phyloP scores from a whole-genome alignment of 1,140 invertebrate species.

The Zaprionus africanus region DNA sequence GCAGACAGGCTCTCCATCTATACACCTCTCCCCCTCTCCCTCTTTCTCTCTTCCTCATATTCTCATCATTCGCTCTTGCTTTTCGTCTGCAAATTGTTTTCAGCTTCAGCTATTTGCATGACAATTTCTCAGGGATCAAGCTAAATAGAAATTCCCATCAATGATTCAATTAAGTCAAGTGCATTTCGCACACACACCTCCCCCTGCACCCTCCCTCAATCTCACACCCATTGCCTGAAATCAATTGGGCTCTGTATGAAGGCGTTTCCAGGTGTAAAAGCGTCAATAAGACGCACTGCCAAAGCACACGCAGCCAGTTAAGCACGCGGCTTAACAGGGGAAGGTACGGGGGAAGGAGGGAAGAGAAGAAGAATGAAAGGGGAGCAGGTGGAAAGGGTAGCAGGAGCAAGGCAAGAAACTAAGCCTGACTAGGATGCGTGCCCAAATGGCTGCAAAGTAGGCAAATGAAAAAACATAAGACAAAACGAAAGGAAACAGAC shows the following conservation, averaged over 20 bases:
- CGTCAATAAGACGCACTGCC: conserved; percentile 51
- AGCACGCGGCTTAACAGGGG: background rate
- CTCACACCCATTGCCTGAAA: conserved; percentile 3
- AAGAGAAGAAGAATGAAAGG: no score
- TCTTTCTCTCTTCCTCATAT: no score
- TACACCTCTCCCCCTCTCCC: background rate
- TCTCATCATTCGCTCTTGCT: no score
- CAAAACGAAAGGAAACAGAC: conserved; percentile 6
- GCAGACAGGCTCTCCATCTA: background rate
- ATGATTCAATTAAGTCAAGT: conserved; percentile 78
- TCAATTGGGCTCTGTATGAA: conserved; percentile 41
- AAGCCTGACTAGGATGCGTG: conserved; percentile 44
- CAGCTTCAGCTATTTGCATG: conserved; percentile 29
- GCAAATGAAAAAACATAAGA: conserved; percentile 37
- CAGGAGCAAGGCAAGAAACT: background rate
- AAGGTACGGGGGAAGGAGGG: background rate
- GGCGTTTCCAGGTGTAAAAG: conserved; percentile 60
- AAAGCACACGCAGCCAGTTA: conserved; percentile 15
- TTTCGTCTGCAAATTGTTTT: background rate
- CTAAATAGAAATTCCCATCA: conserved; percentile 62
- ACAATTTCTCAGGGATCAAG: conserved; percentile 30
- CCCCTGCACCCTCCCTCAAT: background rate
- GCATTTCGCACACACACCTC: conserved; percentile 37
- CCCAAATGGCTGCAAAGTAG: conserved; percentile 50
- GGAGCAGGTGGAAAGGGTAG: no score